These are phyloP conservation scores for Phortica magna DNA, from an alignment of 2,888 invertebrate species.

Conservation along the genomic window DNA sequence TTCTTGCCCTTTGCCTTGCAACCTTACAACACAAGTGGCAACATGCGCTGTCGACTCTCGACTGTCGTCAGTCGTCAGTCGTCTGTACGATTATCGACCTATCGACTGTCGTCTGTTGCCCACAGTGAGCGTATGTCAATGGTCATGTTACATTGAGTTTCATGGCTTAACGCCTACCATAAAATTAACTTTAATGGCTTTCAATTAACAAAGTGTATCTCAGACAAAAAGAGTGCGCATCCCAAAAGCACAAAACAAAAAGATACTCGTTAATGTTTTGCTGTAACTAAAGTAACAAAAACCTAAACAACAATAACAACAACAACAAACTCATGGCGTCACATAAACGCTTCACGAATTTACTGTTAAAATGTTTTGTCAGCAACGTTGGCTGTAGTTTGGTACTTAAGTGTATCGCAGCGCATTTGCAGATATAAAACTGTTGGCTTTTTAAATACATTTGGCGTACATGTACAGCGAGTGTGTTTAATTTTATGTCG, in stretches of 20 bases:
- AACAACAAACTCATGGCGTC: slow-evolving; percentile 16
- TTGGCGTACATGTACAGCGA: slow-evolving; percentile 45
- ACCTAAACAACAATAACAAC: slow-evolving; percentile 18
- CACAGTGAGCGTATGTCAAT: slow-evolving; percentile 61
- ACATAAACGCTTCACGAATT: slow-evolving; percentile 45
- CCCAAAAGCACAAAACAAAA: slow-evolving; percentile 36
- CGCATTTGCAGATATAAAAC: slow-evolving; percentile 1
- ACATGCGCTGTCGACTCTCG: too few species aligned
- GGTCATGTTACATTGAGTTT: slow-evolving; percentile 75
- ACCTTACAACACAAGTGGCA: not conserved
- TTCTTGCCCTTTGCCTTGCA: slow-evolving; percentile 1
- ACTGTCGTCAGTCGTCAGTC: slow-evolving; percentile 35
- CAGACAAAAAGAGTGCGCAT: slow-evolving; percentile 37
- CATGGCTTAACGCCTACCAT: slow-evolving; percentile 78
- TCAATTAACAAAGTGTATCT: slow-evolving; percentile 78
- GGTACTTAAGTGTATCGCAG: slow-evolving; percentile 42
- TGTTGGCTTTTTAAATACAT: slow-evolving; percentile 17
- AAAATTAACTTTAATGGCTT: slow-evolving; percentile 79
- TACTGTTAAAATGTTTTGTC: slow-evolving; percentile 52
- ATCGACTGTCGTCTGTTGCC: not conserved
- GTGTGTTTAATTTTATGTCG: slow-evolving; percentile 72
- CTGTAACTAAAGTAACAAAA: slow-evolving; percentile 1
- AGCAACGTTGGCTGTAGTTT: slow-evolving; percentile 26
- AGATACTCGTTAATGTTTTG: slow-evolving; percentile 16
- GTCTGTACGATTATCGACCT: slow-evolving; percentile 30